These are phyloP conservation scores for Perithous albicinctus DNA, from an alignment of 2,888 invertebrate species.

Conservation along the genomic window DNA sequence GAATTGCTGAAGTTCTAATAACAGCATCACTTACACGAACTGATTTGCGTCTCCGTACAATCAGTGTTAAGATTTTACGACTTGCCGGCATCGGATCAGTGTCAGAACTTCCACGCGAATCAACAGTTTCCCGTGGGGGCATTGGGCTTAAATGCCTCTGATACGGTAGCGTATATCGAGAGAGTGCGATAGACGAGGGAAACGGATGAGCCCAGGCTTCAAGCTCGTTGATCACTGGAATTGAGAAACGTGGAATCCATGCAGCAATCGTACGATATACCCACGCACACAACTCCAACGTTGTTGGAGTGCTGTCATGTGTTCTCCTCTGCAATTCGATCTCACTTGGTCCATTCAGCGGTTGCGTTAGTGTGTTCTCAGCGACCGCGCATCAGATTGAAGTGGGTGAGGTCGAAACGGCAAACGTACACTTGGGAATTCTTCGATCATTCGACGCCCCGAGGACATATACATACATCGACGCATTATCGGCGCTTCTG, in stretches of 20 bases:
- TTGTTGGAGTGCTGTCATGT: conserved; percentile 6
- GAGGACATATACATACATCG: conserved; percentile 41
- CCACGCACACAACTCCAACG: background rate
- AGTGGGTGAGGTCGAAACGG: conserved; percentile 11
- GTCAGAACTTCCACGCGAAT: background rate
- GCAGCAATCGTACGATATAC: conserved; percentile 34
- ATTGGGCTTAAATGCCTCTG: background rate
- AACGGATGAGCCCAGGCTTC: conserved; percentile 6
- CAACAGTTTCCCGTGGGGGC: conserved; percentile 20
- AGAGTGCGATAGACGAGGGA: background rate
- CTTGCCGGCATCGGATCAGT: background rate
- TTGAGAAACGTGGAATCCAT: conserved; percentile 59
- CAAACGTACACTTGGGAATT: conserved; percentile 46
- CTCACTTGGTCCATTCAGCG: conserved; percentile 53
- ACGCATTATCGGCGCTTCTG: conserved; percentile 25
- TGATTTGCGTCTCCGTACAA: background rate
- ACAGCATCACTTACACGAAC: background rate
- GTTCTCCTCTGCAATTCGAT: conserved; percentile 15
- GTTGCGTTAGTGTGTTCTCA: conserved; percentile 40
- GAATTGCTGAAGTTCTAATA: background rate
- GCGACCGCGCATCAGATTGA: background rate
- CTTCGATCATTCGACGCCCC: conserved; percentile 55
- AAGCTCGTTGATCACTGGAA: conserved; percentile 59
- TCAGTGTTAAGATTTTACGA: background rate
- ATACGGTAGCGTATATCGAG: background rate